A percentile compares a stretch with the other conserved stretches of the same genome.
These are phyloP conservation scores for Lepidostoma basale DNA, from an alignment of 1,140 invertebrate genomes.

Conservation along the genomic window DNA sequence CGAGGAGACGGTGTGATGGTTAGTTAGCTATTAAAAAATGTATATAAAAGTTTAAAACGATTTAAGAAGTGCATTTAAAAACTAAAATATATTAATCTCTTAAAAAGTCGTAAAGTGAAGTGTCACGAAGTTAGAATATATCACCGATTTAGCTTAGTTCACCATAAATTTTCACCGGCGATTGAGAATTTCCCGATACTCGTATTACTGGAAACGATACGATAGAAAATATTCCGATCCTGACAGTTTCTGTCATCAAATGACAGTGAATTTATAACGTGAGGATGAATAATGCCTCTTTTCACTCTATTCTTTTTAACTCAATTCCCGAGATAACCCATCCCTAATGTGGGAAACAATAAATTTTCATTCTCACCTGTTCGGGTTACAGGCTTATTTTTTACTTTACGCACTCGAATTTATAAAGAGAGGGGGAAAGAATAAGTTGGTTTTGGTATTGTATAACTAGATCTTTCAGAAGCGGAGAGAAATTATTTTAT, in stretches of 20 bases:
- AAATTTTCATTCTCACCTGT: neutral
- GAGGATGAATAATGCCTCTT: constrained; percentile 14
- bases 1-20: too few species aligned
- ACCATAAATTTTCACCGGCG: neutral
- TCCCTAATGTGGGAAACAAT: neutral
- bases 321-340: neutral
- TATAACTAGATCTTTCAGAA: too few species aligned
- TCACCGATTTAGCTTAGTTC: neutral
- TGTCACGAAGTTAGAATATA: neutral
- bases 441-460: too few species aligned
- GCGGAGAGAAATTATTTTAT: too few species aligned
- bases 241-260: constrained; percentile 21
- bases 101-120: neutral
- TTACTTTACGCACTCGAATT: too few species aligned
- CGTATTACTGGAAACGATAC: neutral
- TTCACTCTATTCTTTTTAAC: constrained; percentile 8
- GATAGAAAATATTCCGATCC: neutral
- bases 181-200: neutral
- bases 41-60: too few species aligned
- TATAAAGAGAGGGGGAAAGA: too few species aligned
- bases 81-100: too few species aligned
- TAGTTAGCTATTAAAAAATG: too few species aligned
- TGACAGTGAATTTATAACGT: constrained; percentile 19
- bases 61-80: too few species aligned
- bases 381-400: too few species aligned